phyloP scores from a whole-genome alignment of 2,797 vertebrate genomes.

The Ptychobarbus kaznakovi region DNA sequence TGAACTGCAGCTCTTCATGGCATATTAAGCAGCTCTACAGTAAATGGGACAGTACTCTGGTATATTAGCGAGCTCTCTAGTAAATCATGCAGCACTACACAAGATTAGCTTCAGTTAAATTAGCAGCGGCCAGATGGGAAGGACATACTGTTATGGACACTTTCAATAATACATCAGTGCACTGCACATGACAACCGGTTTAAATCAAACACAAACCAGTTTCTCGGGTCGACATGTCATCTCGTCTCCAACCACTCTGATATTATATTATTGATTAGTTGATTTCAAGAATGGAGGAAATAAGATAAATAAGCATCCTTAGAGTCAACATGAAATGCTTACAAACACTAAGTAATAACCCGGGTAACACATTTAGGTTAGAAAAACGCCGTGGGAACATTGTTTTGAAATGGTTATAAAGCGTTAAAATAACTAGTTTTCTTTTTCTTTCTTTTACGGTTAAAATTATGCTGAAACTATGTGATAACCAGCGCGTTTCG shows the following conservation, averaged over 20 bases:
- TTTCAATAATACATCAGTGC: conserved; percentile 4
- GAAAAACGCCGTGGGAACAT: not conserved
- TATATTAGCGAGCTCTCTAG: conserved; percentile 61
- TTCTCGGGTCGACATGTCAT: not conserved
- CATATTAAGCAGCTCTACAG: conserved; percentile 74
- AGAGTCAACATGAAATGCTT: not conserved
- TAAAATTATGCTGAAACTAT: not conserved
- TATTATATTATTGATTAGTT: not conserved
- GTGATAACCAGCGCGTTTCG: not conserved
- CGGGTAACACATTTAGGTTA: not conserved
- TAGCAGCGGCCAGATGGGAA: conserved; percentile 56
- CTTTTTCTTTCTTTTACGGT: too few relatives aligned
- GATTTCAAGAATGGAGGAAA: not conserved
- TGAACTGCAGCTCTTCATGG: conserved; percentile 73
- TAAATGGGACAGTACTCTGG: conserved; percentile 60
- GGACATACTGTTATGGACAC: conserved; percentile 11
- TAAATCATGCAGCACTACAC: conserved; percentile 74
- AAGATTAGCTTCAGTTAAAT: conserved; percentile 70
- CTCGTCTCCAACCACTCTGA: not conserved
- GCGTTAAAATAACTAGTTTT: too few relatives aligned
- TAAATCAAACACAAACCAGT: not conserved
- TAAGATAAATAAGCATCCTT: not conserved
- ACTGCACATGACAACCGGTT: not conserved
- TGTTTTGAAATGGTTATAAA: not conserved
- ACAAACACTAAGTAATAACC: not conserved